Conservation (phyloP, 92 coral and sea anemone genomes). For the Bergia puertoricense region DNA sequence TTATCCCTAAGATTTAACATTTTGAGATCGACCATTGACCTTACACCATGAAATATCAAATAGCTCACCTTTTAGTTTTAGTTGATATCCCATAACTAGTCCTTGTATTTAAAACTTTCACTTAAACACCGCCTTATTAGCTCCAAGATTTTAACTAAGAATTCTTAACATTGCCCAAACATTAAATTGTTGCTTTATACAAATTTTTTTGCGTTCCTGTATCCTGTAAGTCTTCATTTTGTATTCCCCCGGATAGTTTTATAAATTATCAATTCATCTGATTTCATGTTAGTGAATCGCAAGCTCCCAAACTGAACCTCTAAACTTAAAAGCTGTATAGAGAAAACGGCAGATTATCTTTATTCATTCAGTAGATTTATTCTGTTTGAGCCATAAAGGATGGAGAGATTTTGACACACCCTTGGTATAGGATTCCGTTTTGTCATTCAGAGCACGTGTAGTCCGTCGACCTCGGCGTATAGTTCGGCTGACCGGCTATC, state of each 20-base stretch:
- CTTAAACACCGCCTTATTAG: neutral
- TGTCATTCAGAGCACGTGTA: neutral
- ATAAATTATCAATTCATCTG: neutral
- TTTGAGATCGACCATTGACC: neutral
- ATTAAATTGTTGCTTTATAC: neutral
- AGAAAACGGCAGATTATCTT: neutral
- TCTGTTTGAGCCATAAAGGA: neutral
- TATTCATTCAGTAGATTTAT: too few relatives aligned
- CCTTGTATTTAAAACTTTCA: neutral
- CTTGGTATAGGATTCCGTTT: neutral
- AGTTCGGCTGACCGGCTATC: neutral
- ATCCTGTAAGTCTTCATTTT: neutral
- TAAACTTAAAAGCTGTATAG: neutral
- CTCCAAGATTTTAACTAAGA: neutral
- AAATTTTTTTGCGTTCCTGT: neutral
- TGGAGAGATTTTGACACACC: neutral
- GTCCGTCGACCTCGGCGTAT: neutral
- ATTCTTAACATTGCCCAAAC: neutral
- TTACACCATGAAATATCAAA: neutral
- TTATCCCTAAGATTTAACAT: neutral
- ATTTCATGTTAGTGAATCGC: neutral
- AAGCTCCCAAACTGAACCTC: neutral
- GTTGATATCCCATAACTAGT: neutral
- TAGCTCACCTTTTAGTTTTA: too few relatives aligned
- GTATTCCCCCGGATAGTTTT: neutral